phyloP scores from a whole-genome alignment of 2,888 invertebrate genomes.

The Drosophila falleni region DNA sequence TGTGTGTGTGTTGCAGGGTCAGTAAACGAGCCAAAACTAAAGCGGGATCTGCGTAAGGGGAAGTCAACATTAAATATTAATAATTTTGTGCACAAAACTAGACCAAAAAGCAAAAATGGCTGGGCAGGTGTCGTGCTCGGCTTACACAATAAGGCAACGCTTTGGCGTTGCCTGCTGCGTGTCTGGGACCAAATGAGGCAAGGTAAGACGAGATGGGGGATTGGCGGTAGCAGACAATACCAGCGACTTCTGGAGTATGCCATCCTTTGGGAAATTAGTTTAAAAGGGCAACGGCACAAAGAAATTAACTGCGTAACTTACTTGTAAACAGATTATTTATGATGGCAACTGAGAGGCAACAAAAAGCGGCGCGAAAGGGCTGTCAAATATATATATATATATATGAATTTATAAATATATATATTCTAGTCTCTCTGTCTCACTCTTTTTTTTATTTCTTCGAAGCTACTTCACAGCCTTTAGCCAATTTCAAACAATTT shows the following conservation, averaged over 20 bases:
- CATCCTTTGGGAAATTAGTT: conserved; percentile 76
- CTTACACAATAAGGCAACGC: conserved; percentile 75
- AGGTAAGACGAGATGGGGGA: neutral
- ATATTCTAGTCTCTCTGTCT: neutral
- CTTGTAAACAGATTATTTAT: conserved; percentile 80
- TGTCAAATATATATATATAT: conserved; percentile 12
- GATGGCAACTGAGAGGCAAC: conserved; percentile 53
- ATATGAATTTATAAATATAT: neutral
- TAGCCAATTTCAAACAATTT: conserved; percentile 73
- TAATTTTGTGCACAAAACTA: conserved; percentile 72
- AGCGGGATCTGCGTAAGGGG: neutral
- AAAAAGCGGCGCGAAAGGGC: conserved; percentile 36
- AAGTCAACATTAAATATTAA: conserved; percentile 72
- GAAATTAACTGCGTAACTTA: conserved; percentile 79
- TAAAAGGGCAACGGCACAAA: conserved; percentile 69
- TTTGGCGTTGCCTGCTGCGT: conserved; percentile 58
- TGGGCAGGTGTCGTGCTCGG: conserved; percentile 74
- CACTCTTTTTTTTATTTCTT: neutral
- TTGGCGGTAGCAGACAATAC: conserved; percentile 17
- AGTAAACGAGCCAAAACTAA: conserved; percentile 5
- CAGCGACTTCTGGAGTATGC: conserved; percentile 36
- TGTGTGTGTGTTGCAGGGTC: conserved; percentile 7
- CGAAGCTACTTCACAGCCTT: conserved; percentile 10
- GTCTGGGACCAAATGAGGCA: conserved; percentile 50
- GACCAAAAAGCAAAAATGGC: conserved; percentile 60